Percentiles rank a stretch among this genome's conserved stretches.
phyloP scores from a whole-genome alignment of 2,888 invertebrate genomes.

The Eurytoma californica region DNA sequence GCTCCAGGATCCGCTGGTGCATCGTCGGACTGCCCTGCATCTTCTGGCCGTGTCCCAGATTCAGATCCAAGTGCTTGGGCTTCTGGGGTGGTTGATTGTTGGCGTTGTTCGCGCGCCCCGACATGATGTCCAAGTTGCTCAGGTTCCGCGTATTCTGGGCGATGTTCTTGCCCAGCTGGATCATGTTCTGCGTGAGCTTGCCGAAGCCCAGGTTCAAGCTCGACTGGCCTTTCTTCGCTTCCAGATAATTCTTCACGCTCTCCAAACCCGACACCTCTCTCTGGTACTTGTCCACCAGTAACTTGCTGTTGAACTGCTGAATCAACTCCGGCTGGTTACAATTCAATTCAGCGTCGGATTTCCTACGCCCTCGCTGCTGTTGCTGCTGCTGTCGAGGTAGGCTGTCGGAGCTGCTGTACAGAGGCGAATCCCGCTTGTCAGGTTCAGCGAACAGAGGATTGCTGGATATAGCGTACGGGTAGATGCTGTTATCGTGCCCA shows the following conservation, averaged over 20 bases:
- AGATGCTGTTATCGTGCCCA: slow-evolving; percentile 64
- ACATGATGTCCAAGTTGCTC: slow-evolving; percentile 4
- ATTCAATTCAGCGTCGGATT: slow-evolving; percentile 69
- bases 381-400: slow-evolving; percentile 62
- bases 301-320: slow-evolving; percentile 55
- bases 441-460: slow-evolving; percentile 70
- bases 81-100: slow-evolving; percentile 61
- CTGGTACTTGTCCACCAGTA: slow-evolving; percentile 70
- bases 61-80: slow-evolving; percentile 66
- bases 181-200: slow-evolving; percentile 71
- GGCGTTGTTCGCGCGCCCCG: background rate
- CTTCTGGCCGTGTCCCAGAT: slow-evolving; percentile 62
- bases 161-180: slow-evolving; percentile 70
- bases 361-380: slow-evolving; percentile 66
- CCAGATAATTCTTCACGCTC: slow-evolving; percentile 71
- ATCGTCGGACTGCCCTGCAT: slow-evolving; percentile 61
- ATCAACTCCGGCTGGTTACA: slow-evolving; percentile 45
- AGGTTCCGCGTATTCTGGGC: slow-evolving; percentile 65
- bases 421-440: slow-evolving; percentile 68
- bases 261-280: slow-evolving; percentile 70
- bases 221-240: slow-evolving; percentile 68
- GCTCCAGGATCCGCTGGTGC: slow-evolving; percentile 69
- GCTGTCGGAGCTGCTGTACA: slow-evolving; percentile 71
- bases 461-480: slow-evolving; percentile 70
- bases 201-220: slow-evolving; percentile 69